Evolutionary conservation across 2,888 invertebrate species (phyloP).

Genomic region (Nipponacmea schrenckii): DNA sequence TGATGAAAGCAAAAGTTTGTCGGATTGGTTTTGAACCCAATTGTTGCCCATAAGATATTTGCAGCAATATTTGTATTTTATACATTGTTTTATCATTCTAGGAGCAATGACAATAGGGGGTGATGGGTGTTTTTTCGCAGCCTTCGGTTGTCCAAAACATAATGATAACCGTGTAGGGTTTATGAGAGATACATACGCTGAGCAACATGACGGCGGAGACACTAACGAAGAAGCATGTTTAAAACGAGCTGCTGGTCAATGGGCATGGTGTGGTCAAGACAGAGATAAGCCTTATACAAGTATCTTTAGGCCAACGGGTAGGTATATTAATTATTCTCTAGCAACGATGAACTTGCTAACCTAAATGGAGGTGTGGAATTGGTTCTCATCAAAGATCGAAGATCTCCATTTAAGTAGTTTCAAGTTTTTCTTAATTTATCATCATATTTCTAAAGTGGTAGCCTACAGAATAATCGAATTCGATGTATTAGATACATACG

Average conservation of each 20-base stretch:
- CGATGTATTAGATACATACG: no score
- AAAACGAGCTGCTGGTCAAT: constrained; percentile 33
- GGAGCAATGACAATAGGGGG: constrained; percentile 44
- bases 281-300: constrained; percentile 35
- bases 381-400: no score
- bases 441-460: no score
- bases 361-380: no score
- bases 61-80: no score
- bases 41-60: no score
- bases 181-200: constrained; percentile 37
- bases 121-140: constrained; percentile 39
- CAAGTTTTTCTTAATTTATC: no score
- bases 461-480: no score
- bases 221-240: constrained; percentile 36
- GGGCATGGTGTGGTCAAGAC: constrained; percentile 38
- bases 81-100: constrained; percentile 11
- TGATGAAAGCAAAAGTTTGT: no score
- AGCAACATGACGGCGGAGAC: constrained; percentile 27
- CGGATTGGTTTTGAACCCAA: no score
- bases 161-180: constrained; percentile 25
- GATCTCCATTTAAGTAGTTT: no score
- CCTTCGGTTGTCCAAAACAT: constrained; percentile 41
- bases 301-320: constrained; percentile 49
- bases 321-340: neutral
- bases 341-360: no score